Evolutionary conservation across 2,888 invertebrate species (phyloP), one percentile per base, ranked within the genome.

Genomic region (Drosophila mimetica): DNA sequence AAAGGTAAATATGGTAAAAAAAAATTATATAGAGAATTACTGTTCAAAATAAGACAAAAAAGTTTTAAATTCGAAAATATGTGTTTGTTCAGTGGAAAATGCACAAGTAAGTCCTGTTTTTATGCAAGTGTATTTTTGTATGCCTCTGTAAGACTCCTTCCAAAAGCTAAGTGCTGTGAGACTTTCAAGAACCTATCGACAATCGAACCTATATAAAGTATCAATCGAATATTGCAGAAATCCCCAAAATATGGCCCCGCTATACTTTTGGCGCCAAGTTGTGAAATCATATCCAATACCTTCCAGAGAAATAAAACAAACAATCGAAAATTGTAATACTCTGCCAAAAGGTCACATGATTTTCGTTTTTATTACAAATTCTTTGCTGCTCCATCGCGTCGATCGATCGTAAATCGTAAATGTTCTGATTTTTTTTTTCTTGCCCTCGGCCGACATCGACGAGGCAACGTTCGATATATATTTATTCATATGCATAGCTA

Each of bases 401-500:
- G n/a, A n/a, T 20, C 41, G 18, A 39, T 41, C 2, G n/a, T n/a
- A n/a, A 20, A 41, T 18, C 39, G 46, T 18, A 36, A 39, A 11
- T 30, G 28, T 57, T 18, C 39, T 25, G 18, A 8, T 37, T 55
- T 25, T 25, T 9, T 37, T 55, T 25, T 25, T 9, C 13, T 22
- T 58, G 41, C 41, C 13, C 13, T 41, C 18, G 9, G 41, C 20
- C 20, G 41, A 41, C 41, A 8, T 9, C 41, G 20, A 41, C 20
- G 13, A 3, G 22, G 36, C 50, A 51, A 51, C 36, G 22, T 36
- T 47, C 14, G 47, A 28, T 47, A 48, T 47, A 48, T 64, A 47
- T 61, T 61, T 47, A 47, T 36, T 57, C 13, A 53, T 69, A 37
- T 65, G 46, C 50, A 37, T 70, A 61, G 82, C 76, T 79, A 48